Conservation (phyloP, 2,797 vertebrate species). For the Tragelaphus oryx region DNA sequence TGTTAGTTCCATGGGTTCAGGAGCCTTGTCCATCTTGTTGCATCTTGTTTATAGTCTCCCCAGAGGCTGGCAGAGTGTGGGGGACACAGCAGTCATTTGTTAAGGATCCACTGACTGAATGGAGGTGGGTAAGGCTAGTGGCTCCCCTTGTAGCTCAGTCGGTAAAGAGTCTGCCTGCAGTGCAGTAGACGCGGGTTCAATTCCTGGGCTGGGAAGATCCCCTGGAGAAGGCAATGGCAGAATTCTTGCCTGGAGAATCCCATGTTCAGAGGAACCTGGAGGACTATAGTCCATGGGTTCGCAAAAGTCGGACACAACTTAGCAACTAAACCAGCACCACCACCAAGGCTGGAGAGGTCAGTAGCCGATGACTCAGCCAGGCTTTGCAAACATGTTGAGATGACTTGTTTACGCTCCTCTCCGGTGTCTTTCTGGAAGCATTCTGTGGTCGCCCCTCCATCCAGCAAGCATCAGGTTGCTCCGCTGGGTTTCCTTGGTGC, state of each 20-base stretch:
- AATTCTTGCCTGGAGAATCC: not conserved
- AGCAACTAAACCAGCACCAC: not conserved
- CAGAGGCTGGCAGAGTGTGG: not conserved
- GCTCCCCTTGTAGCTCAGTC: not conserved
- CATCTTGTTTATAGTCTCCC: not conserved
- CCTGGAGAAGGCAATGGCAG: not conserved
- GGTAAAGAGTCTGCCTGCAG: not conserved
- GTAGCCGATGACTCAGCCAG: not conserved
- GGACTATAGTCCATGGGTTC: not conserved
- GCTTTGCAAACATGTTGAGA: not conserved
- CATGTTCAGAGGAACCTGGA: not conserved
- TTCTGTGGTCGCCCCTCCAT: not conserved
- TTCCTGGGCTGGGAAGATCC: not conserved
- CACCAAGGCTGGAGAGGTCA: not conserved
- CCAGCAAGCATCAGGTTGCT: no score
- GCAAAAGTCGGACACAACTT: not conserved
- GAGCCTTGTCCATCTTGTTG: not conserved
- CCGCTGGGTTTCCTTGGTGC: not conserved
- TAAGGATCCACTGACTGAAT: not conserved
- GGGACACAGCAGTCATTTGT: not conserved
- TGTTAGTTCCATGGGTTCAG: not conserved
- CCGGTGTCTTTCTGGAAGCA: not conserved
- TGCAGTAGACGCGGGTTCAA: accelerated
- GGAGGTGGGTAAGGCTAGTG: not conserved
- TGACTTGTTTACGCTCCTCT: not conserved